Conservation (phyloP, 2,888 invertebrate genomes). For the Corbicula japonica region DNA sequence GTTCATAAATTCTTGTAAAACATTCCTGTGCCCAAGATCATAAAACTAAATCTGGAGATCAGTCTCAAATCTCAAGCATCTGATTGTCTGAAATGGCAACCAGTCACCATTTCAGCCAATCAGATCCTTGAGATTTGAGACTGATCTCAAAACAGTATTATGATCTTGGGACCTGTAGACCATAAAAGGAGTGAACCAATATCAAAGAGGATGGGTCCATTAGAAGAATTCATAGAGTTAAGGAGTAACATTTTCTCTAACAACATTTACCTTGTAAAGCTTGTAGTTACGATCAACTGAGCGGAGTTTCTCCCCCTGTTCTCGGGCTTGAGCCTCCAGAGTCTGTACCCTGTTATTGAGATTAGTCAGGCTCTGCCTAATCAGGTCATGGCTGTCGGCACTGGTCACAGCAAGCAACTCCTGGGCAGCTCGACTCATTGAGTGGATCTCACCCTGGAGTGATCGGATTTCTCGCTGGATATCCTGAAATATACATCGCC, state of each 20-base stretch:
- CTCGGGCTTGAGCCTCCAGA: constrained; percentile 77
- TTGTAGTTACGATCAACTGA: constrained; percentile 73
- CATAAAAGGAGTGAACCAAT: too few relatives aligned
- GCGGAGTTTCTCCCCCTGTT: constrained; percentile 75
- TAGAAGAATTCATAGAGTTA: too few relatives aligned
- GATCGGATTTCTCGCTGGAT: constrained; percentile 82
- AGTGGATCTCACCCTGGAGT: constrained; percentile 86
- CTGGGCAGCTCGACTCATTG: constrained; percentile 76
- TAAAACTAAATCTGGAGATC: too few relatives aligned
- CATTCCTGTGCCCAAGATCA: too few relatives aligned
- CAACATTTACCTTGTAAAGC: constrained; percentile 73
- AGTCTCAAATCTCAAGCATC: too few relatives aligned
- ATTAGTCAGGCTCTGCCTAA: constrained; percentile 76
- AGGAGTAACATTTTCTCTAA: background rate
- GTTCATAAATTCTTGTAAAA: too few relatives aligned
- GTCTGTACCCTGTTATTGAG: constrained; percentile 76
- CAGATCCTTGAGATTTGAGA: too few relatives aligned
- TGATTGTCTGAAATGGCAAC: too few relatives aligned
- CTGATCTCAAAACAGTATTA: too few relatives aligned
- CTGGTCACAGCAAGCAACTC: constrained; percentile 74
- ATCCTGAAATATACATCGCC: constrained; percentile 69
- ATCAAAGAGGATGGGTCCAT: too few relatives aligned
- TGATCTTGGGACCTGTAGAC: too few relatives aligned
- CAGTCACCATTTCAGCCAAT: too few relatives aligned
- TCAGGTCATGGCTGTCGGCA: constrained; percentile 75